A percentile compares a stretch with the other conserved stretches of the same genome.
phyloP scores from a whole-genome alignment of 2,888 invertebrate species.

The Drosophila robusta region DNA sequence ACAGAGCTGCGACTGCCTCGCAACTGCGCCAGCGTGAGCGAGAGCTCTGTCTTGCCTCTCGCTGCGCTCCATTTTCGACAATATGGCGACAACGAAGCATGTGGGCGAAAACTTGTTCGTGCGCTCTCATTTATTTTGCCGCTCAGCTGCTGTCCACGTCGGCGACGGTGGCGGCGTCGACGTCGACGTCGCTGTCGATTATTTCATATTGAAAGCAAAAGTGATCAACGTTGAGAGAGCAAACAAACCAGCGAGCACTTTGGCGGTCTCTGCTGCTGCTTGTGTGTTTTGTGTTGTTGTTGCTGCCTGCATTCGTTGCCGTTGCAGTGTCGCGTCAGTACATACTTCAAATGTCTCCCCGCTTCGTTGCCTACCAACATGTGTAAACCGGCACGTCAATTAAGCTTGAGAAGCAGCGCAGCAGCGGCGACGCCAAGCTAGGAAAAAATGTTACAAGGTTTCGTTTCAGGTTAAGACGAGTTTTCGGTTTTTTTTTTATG shows the following conservation, averaged over 20 bases:
- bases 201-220: slow-evolving; percentile 85
- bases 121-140: slow-evolving; percentile 53
- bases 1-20: slow-evolving; percentile 31
- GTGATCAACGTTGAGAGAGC: slow-evolving; percentile 74
- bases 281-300: slow-evolving; percentile 46
- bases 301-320: slow-evolving; percentile 53
- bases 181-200: slow-evolving; percentile 62
- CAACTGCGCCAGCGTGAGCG: slow-evolving; percentile 21
- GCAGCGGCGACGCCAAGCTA: slow-evolving; percentile 67
- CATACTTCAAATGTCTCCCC: slow-evolving; percentile 39
- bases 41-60: slow-evolving; percentile 24
- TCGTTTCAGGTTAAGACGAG: slow-evolving; percentile 82
- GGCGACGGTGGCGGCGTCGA: slow-evolving; percentile 18
- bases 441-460: slow-evolving; percentile 83
- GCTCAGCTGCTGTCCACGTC: slow-evolving; percentile 25
- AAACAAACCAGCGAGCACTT: slow-evolving; percentile 32
- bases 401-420: slow-evolving; percentile 74
- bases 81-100: slow-evolving; percentile 41
- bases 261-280: slow-evolving; percentile 36
- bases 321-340: slow-evolving; percentile 39
- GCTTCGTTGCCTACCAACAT: slow-evolving; percentile 33
- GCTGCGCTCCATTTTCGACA: slow-evolving; percentile 55
- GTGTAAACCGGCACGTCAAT: slow-evolving; percentile 74
- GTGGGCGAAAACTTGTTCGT: slow-evolving; percentile 78
- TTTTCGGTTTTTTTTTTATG: slow-evolving; percentile 52